These are phyloP conservation scores for Cynocephalus volans DNA, from an alignment of 2,113 vertebrate genomes.

Conservation along the genomic window DNA sequence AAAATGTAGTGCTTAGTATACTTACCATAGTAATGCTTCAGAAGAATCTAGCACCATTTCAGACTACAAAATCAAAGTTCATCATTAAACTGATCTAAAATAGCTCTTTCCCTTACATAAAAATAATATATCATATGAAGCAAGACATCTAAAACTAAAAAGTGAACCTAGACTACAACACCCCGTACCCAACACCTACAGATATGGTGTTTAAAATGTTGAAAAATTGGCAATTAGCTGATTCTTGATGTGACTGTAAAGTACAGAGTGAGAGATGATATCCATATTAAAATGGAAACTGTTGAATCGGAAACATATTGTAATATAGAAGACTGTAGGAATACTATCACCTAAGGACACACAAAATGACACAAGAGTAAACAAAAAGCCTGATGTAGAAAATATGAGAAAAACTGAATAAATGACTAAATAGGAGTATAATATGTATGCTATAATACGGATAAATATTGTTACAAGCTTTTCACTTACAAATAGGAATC, in stretches of 20 bases:
- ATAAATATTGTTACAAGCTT: neutral
- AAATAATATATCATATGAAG: neutral
- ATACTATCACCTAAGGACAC: neutral
- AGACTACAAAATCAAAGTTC: constrained; percentile 5
- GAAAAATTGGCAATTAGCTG: neutral
- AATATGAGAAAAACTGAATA: neutral
- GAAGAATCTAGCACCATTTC: neutral
- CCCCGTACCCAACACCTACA: neutral
- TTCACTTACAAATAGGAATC: constrained; percentile 1
- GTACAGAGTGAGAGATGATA: neutral
- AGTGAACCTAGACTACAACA: neutral
- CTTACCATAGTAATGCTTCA: neutral
- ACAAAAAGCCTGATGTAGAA: neutral
- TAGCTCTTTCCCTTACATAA: neutral
- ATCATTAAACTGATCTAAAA: neutral
- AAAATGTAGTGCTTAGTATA: neutral
- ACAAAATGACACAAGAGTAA: neutral
- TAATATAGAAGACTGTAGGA: neutral
- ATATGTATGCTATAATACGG: neutral
- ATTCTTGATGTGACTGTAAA: neutral
- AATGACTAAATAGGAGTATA: neutral
- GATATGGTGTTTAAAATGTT: neutral
- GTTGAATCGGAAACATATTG: rapidly evolving
- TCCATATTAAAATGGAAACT: neutral
- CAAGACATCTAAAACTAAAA: neutral